Percentiles rank a stretch among this genome's conserved stretches.
Evolutionary conservation across 2,797 vertebrate genomes (phyloP).

Genomic region (Semotilus atromaculatus): DNA sequence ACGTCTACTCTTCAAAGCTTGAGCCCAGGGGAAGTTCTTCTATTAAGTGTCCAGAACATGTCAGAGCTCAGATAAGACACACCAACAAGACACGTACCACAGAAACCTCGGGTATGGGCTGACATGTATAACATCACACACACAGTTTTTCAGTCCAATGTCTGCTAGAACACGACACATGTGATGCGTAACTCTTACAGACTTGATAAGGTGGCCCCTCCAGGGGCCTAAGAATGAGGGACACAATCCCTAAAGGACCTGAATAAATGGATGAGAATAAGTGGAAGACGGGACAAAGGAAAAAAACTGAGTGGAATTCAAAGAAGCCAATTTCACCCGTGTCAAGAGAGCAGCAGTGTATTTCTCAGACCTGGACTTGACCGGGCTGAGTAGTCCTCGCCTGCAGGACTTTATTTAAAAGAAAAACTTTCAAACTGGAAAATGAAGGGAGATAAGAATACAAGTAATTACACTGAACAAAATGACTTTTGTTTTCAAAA

Average conservation of each 20-base stretch:
- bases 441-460: slow-evolving; percentile 20
- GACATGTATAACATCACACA: slow-evolving; percentile 21
- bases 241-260: slow-evolving; percentile 27
- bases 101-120: not conserved
- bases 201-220: slow-evolving; percentile 27
- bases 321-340: slow-evolving; percentile 39
- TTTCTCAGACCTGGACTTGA: not conserved
- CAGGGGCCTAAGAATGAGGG: not conserved
- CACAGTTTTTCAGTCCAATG: not conserved
- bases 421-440: slow-evolving; percentile 8
- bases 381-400: not conserved
- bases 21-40: slow-evolving; percentile 70
- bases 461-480: not conserved
- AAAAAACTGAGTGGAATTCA: slow-evolving; percentile 31
- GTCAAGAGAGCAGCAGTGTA: slow-evolving; percentile 14
- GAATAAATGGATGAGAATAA: slow-evolving; percentile 11
- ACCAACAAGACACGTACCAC: slow-evolving; percentile 69
- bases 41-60: slow-evolving; percentile 89
- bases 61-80: slow-evolving; percentile 88
- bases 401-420: not conserved
- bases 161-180: not conserved
- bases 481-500: too few relatives aligned
- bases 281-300: slow-evolving; percentile 7
- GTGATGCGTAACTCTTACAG: not conserved
- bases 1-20: slow-evolving; percentile 27